Evolutionary conservation across 1,140 invertebrate species (phyloP), one percentile per base, ranked within the genome.

Genomic region (Drosophila rufa): DNA sequence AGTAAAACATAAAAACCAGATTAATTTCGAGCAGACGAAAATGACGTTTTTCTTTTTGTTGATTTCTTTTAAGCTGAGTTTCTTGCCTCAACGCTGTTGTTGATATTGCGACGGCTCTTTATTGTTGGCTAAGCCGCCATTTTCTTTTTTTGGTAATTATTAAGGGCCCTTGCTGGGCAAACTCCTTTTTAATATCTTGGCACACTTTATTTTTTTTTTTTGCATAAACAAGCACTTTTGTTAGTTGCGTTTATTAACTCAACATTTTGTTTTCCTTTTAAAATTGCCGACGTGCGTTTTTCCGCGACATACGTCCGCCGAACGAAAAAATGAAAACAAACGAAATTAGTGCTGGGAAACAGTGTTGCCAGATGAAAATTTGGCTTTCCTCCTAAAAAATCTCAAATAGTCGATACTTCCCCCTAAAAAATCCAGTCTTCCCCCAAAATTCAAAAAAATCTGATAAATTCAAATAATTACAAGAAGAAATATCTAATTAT

Each of bases 1-100:
- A 86, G 79, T 86, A 83, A 87, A 80, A 89, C 84, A 87, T 87
- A 89, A 87, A 79, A 87, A 83, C 84, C 84, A 87, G 84, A 87
- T 89, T 87, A 83, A 89, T 83, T 84, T 79, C 79, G 59, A 69
- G 42, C 82, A 78, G 82, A 57, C 82, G 50, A 76, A 75, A 80
- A 85, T 77, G 5, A 47, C 65, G 33, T 38, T 75, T 73, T 55
- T 66, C 27, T 68, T 47, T 66, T 47, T 46, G 38, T 56, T 40
- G 46, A 25, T 75, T 75, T 75, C 59, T 82, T 77, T 82, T 87
- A 80, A 87, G 84, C 84, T 75, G 55, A 61, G 65, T 77, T 86
- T 82, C 83, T 83, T 87, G 67, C 76, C 57, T 60, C 65, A 51
- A 46, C 81, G 76, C 36, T 14, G 53, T 40, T 56, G 36, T 64